These are phyloP conservation scores for Penaeus japonicus DNA, from an alignment of 1,140 invertebrate genomes.

Conservation along the genomic window DNA sequence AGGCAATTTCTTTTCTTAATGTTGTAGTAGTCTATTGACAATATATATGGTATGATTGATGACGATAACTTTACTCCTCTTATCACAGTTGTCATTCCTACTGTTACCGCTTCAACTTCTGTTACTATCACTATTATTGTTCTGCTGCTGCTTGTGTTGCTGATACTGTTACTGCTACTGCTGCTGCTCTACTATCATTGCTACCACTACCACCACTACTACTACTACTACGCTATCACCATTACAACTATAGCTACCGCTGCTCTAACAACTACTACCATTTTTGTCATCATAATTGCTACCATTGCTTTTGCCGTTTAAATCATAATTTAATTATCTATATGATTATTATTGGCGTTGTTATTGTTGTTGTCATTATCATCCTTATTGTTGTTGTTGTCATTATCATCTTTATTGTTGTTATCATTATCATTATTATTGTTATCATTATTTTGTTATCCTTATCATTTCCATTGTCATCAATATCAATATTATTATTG, in stretches of 20 bases:
- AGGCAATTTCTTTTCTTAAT: too few relatives aligned
- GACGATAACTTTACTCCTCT: neutral
- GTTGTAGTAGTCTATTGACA: too few relatives aligned
- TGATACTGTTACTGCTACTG: neutral
- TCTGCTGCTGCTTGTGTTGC: neutral
- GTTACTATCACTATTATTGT: neutral
- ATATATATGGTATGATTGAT: too few relatives aligned
- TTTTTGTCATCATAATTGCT: neutral
- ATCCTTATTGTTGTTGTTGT: neutral
- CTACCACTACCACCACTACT: too few relatives aligned
- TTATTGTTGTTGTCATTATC: neutral
- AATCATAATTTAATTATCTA: too few relatives aligned
- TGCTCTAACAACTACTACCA: neutral
- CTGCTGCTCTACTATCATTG: too few relatives aligned
- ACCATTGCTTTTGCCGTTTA: neutral
- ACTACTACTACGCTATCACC: neutral
- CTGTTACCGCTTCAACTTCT: neutral
- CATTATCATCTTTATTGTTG: neutral
- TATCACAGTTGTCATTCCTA: neutral
- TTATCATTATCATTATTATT: neutral
- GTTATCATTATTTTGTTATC: neutral
- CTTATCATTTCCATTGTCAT: neutral
- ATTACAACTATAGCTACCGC: neutral
- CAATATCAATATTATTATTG: neutral
- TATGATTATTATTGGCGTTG: neutral